phyloP scores from a whole-genome alignment of 2,797 vertebrate genomes.

The Picus viridis region DNA sequence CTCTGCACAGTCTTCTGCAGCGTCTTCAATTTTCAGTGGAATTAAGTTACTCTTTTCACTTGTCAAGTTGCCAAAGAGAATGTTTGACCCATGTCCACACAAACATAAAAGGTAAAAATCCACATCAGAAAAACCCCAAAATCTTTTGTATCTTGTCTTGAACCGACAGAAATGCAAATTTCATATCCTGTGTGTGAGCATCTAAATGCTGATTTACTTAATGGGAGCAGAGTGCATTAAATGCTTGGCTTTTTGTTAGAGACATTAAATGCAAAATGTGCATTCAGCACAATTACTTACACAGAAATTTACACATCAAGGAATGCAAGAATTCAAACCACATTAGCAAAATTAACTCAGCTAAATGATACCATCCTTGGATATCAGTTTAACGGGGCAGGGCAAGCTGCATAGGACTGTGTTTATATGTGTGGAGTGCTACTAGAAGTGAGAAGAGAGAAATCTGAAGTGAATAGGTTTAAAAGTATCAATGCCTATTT shows the following conservation, averaged over 20 bases:
- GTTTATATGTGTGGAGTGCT: accelerated
- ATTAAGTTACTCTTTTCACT: not conserved
- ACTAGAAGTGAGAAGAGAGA: not conserved
- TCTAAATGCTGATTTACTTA: not conserved
- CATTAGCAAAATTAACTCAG: not conserved
- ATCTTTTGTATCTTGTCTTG: not conserved
- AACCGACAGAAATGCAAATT: not conserved
- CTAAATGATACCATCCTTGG: not conserved
- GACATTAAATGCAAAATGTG: not conserved
- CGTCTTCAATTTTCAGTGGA: not conserved
- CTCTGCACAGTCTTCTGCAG: accelerated
- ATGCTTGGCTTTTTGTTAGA: not conserved
- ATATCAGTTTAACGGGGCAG: not conserved
- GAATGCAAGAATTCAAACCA: not conserved
- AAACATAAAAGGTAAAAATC: not conserved
- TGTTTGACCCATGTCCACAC: not conserved
- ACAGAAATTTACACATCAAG: not conserved
- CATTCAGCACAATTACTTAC: not conserved
- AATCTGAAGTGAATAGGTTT: not conserved
- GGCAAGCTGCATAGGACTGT: not conserved
- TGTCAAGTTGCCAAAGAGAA: not conserved
- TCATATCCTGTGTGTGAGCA: not conserved
- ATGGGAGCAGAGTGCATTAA: not conserved
- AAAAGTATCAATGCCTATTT: not conserved
- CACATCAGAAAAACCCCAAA: not conserved